These are phyloP conservation scores for Pocillopora meandrina DNA, from an alignment of 92 coral and sea anemone species.

Conservation along the genomic window DNA sequence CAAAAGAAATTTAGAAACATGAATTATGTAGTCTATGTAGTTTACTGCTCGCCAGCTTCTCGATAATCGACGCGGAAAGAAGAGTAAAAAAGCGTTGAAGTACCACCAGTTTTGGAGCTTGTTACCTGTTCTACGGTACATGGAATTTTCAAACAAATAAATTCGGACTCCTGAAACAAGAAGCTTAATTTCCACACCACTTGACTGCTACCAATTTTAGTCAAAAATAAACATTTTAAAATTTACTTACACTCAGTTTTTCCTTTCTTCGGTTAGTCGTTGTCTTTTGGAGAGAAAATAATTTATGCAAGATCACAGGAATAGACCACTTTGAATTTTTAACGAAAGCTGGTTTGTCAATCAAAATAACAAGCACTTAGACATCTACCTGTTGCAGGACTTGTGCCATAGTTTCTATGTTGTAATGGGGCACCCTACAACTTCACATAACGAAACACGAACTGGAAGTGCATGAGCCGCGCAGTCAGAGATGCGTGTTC, in stretches of 20 bases:
- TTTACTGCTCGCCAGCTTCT: too few relatives aligned
- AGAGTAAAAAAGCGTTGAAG: background rate
- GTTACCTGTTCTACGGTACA: constrained; percentile 1
- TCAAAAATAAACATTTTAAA: background rate
- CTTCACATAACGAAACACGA: too few relatives aligned
- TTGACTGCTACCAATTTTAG: background rate
- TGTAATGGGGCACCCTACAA: background rate
- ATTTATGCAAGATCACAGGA: constrained; percentile 4
- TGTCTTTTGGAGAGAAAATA: background rate
- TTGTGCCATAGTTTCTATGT: background rate
- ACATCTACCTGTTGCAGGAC: constrained; percentile 18
- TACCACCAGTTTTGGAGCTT: constrained; percentile 14
- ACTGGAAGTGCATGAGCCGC: too few relatives aligned
- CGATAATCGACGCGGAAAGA: too few relatives aligned
- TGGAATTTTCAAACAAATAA: background rate
- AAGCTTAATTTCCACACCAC: background rate
- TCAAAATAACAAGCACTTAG: constrained; percentile 14
- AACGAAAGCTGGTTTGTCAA: background rate
- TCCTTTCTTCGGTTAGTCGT: background rate
- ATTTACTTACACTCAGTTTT: background rate
- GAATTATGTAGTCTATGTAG: too few relatives aligned
- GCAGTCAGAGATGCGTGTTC: too few relatives aligned
- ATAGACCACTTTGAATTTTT: constrained; percentile 14
- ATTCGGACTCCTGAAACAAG: background rate
- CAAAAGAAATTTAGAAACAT: too few relatives aligned